Base-by-base conservation (phyloP, 2,888 invertebrate species). In the Gryllus longicercus region DNA sequence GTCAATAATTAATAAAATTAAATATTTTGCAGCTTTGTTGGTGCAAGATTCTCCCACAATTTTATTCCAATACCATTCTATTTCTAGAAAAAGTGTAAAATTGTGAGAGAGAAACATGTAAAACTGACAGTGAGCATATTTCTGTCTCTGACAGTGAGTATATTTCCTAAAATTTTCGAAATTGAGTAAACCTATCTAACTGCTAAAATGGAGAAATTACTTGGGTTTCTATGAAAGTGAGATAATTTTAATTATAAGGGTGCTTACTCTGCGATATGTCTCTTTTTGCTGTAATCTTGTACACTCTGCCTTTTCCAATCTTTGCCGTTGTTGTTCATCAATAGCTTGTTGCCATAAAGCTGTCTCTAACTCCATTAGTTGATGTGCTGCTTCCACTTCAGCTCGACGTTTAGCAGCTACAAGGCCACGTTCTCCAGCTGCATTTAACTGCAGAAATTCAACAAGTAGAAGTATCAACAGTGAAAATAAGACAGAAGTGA, bases 181-280 rank as follows among this genome's bases (percentile, higher is more conserved):
- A 21, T 21, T 21, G 21, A 21, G 21, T 5, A 38, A 38, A 38
- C 8, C 38, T 38, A 5, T 38, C 5, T 38, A 5, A 74, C 74
- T 74, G 8, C 74, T n/a, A 4, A 74, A 74, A 74, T 74, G 1
- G 10, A 78, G 4, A n/a, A 3, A 5, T 74, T 21, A 74, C 14
- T 18, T 23, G 5, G 1, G 18, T 51, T 50, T 11, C 10, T 49
- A 50, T 49, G 18, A 16, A n/a, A 18, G 18, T 10, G 1, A 1
- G 18, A 21, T 50, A 49, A 50, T 38, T 51, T 12, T 11, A n/a
- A 10, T 21, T 12, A 80, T 49, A 51, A n/a, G 12, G 74, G 8
- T 76, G 80, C 82, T 78, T 80, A 84, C 84, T 81, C 83, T 84
- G n/a, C 83, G 82, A 76, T 82, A 82, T 21, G 79, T 81, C 74